These are phyloP conservation scores for Reticulitermes speratus DNA, from an alignment of 1,140 invertebrate species.

Conservation along the genomic window DNA sequence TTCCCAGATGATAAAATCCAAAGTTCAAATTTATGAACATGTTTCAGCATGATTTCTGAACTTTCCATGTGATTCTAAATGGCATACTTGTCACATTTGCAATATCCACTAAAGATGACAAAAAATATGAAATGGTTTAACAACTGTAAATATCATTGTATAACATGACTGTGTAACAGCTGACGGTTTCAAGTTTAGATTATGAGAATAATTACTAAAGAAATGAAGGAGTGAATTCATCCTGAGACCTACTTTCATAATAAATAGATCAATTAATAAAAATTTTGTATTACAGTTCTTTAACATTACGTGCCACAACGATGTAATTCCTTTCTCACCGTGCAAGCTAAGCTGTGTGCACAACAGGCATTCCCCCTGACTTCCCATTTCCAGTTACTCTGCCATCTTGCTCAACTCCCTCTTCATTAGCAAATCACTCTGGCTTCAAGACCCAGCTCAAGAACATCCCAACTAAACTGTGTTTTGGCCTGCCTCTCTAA, in stretches of 20 bases:
- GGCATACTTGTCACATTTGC: not conserved
- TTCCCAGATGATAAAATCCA: not conserved
- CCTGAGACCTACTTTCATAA: constrained; percentile 11
- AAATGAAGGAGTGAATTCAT: not conserved
- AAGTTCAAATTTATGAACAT: not conserved
- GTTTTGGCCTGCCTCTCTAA: too few relatives aligned
- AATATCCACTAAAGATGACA: not conserved
- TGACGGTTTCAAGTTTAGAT: not conserved
- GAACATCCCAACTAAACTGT: too few relatives aligned
- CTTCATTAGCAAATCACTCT: too few relatives aligned
- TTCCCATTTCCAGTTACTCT: too few relatives aligned
- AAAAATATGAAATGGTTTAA: not conserved
- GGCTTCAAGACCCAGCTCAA: too few relatives aligned
- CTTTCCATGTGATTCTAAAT: not conserved
- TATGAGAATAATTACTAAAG: not conserved
- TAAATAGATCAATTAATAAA: not conserved
- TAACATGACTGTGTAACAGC: not conserved
- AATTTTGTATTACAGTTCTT: not conserved
- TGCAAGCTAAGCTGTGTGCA: too few relatives aligned
- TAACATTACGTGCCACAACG: too few relatives aligned
- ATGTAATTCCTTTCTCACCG: too few relatives aligned
- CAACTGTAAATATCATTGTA: not conserved
- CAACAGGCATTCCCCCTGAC: too few relatives aligned
- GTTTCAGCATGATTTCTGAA: not conserved
- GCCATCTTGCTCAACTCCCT: too few relatives aligned